Base-by-base conservation (phyloP, 2,888 invertebrate genomes). In the Eurytoma californica region DNA sequence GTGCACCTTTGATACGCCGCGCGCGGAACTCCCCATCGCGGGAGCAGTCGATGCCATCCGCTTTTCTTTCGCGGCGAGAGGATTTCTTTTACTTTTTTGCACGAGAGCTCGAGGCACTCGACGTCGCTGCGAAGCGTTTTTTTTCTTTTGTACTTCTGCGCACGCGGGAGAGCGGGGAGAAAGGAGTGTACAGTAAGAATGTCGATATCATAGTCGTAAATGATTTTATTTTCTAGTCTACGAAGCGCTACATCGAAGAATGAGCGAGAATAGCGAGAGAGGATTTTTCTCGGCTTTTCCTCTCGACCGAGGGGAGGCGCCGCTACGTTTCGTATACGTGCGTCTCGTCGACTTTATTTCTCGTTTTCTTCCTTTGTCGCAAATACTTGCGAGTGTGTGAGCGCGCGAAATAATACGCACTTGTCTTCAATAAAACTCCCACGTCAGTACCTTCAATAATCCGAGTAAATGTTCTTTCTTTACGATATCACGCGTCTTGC, bases 191-290 rank as follows among this genome's bases (percentile, higher is more conserved):
- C n/a, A 53, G 39, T 39, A 39, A 39, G 39, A 39, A 39, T 39
- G 39, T 9, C 7, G 39, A 39, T 39, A 39, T 39, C 39, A 39
- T 9, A 39, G 39, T 39, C 39, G 39, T 53, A 53, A 69, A 74
- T 57, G 18, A 79, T 76, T 77, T 39, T 57, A 39, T 39, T 74
- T 74, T 80, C 80, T 80, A 80, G 80, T 80, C 80, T 78, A 70
- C 65, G 58, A 80, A 73, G 72, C 80, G 80, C 80, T 77, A 80
- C 77, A 80, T 69, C 73, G 72, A 77, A 76, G 58, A 58, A 65
- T 63, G 51, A 73, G 69, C 47, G 51, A 4, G 47, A 55, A 30
- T 57, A 73, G 69, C 47, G 51, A 4, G 47, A 55, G 51, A 24
- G 57, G n/a, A 49, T 58, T 53, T 18, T 24, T 53, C 73, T 76